Evolutionary conservation across 2,113 vertebrate species (phyloP), one percentile per base, ranked within the genome.

Genomic region (Neofelis nebulosa): DNA sequence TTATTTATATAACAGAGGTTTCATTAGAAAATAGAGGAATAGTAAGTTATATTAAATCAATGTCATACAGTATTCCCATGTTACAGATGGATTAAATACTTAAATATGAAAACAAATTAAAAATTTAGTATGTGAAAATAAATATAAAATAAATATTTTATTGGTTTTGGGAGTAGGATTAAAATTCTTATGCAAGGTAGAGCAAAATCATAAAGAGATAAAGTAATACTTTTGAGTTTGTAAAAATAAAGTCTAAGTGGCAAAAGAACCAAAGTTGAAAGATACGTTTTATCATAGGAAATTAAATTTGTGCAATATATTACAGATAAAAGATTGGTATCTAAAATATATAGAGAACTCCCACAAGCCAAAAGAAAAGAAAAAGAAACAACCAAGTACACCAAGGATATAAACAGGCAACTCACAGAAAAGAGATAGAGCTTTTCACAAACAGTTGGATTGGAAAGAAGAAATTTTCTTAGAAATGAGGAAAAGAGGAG

Each of bases 401-500:
- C 33, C 50, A 78, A 78, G 27, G 50, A 69, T 69, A 89, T 69
- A 84, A 68, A 68, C 15, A 57, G 25, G 57, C 31, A 88, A 66
- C 6, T 83, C 18, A 76, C 1, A 31, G 31, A 93, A 74, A 86
- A 31, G 4, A 57, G 57, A 82, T 55, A 82, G 80, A 55, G 41
- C 65, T 15, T 8, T 0, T 94, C 45, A 71, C 2, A 81, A 87
- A 65, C 61, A 69, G 0, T 89, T 92, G 66, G 80, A 38, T 85
- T 80, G 45, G 36, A 10, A 12, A 29, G 57, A 92, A 55, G 91
- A 91, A 61, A 86, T 96, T 21, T 41, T 9, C 21, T 96, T 15
- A 78, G 79, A 71, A 91, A 50, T 55, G 79, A 81, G 65, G 93
- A 97, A 96, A 85, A 69, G 55, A 88, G 91, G 97, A 96, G 69